These are phyloP conservation scores for Nixonia krombeini DNA, from an alignment of 1,140 invertebrate genomes.

Conservation along the genomic window DNA sequence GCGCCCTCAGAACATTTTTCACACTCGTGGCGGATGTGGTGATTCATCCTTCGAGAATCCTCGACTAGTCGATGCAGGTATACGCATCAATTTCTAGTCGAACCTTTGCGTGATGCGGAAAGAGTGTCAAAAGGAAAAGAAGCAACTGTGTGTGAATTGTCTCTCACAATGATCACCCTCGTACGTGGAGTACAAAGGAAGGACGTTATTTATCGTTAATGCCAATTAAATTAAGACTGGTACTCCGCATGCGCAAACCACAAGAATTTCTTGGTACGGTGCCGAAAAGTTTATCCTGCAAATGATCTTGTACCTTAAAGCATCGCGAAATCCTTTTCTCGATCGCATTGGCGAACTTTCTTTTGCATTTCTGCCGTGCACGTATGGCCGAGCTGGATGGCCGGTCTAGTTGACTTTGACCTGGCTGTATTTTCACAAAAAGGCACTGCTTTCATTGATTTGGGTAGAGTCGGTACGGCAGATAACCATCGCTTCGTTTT, in stretches of 20 bases:
- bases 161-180: constrained; percentile 7
- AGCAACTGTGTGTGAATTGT: constrained; percentile 8
- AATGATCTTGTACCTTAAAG: not conserved
- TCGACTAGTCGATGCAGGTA: constrained; percentile 20
- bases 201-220: no score
- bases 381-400: no score
- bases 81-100: constrained; percentile 19
- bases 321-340: no score
- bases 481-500: not conserved
- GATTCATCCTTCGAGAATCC: constrained; percentile 39
- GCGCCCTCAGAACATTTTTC: constrained; percentile 4
- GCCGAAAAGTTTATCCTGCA: not conserved
- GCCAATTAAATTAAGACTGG: no score
- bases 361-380: not conserved
- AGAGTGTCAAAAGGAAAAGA: constrained; percentile 4
- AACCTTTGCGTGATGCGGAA: constrained; percentile 11
- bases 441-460: no score
- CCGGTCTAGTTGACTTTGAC: not conserved
- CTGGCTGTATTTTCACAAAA: not conserved
- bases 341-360: no score
- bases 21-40: constrained; percentile 16
- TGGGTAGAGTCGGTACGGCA: not conserved
- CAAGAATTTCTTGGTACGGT: not conserved
- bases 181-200: no score
- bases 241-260: no score